A percentile compares a stretch with the other conserved stretches of the same genome.
phyloP scores from a whole-genome alignment of 1,140 invertebrate species.

The Musca vetustissima region DNA sequence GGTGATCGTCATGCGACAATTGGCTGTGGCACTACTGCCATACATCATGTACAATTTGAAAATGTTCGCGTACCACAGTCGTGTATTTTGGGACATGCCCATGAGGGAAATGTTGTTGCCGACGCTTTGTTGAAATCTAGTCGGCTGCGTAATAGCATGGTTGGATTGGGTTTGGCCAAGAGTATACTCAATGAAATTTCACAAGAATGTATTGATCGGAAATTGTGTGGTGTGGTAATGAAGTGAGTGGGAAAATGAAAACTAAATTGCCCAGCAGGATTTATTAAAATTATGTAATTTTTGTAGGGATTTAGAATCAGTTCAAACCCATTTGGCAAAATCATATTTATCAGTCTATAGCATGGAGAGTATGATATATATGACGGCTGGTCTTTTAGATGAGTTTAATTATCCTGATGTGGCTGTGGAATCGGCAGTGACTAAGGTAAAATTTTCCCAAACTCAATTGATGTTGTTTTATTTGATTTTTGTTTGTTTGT shows the following conservation, averaged over 20 bases:
- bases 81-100: conserved; percentile 37
- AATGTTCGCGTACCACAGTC: conserved; percentile 55
- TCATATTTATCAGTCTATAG: conserved; percentile 62
- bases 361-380: conserved; percentile 77
- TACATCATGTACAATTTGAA: conserved; percentile 56
- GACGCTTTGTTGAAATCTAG: conserved; percentile 38
- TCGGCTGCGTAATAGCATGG: conserved; percentile 34
- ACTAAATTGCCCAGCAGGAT: too few relatives aligned
- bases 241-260: conserved; percentile 38
- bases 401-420: conserved; percentile 69
- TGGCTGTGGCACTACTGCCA: conserved; percentile 60
- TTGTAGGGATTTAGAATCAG: conserved; percentile 60
- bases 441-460: conserved; percentile 63
- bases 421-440: conserved; percentile 76
- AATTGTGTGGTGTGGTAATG: conserved; percentile 61
- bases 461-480: background rate
- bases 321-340: conserved; percentile 62
- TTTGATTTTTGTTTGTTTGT: background rate
- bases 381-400: conserved; percentile 72
- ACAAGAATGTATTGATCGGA: conserved; percentile 57
- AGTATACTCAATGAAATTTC: conserved; percentile 39
- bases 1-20: conserved; percentile 69
- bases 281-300: too few relatives aligned
- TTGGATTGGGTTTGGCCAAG: conserved; percentile 41
- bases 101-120: conserved; percentile 40